Base-by-base conservation (phyloP, 2,888 invertebrate genomes). In the Neuroscelio doddi region DNA sequence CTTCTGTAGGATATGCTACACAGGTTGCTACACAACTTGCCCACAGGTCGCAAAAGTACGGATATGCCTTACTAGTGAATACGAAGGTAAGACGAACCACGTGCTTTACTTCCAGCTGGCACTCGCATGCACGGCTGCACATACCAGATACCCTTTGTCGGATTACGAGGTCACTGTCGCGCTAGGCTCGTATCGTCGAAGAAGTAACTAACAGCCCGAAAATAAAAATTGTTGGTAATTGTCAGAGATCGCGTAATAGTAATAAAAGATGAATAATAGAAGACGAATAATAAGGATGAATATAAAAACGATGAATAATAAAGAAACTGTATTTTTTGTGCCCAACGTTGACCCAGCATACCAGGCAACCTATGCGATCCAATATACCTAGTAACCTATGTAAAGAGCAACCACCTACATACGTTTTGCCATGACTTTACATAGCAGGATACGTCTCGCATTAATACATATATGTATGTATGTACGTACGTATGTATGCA, bases 81-180 rank as follows among this genome's bases (percentile, higher is more conserved):
- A 46, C 56, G 57, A 64, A 72, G 52, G 58, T 61, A 58, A 29
- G 38, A 34, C 42, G 17, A 14, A 36, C 59, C 63, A 64, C 64
- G 64, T 59, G 64, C 38, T 59, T 64, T 56, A 59, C 59, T 64
- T 59, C 55, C 58, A 64, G 64, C 64, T 55, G 64, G 58, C 45
- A 59, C 53, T 68, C 59, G 59, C 58, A 34, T 46, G 59, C 55
- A 53, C 14, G 44, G 27, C 16, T 45, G 50, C 29, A 46, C 38
- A 46, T 30, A 50, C 45, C 49, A 27, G 41, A 59, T 59, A 64
- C 49, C 58, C 64, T 64, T 58, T 58, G 57, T 44, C 44, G 36
- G 56, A 58, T 69, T 72, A 76, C 62, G 73, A 65, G 68, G 70
- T 74, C 72, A 71, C 67, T 70, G 73, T 68, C 75, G 75, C 63